phyloP scores from a whole-genome alignment of 2,797 vertebrate genomes.

The Gallinago stenura region DNA sequence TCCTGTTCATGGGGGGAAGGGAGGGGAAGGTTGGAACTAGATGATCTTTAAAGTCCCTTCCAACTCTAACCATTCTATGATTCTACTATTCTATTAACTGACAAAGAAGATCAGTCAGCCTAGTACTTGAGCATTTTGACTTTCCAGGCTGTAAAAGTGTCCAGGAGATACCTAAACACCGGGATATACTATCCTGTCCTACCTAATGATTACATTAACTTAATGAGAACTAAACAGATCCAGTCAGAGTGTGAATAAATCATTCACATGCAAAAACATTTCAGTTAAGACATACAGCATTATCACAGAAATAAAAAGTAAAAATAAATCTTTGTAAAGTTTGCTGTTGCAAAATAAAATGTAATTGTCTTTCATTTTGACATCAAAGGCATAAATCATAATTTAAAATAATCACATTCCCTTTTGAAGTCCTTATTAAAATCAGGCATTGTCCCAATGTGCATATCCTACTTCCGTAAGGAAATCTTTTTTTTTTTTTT shows the following conservation, averaged over 20 bases:
- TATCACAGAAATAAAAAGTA: background rate
- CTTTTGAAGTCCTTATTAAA: slow-evolving; percentile 62
- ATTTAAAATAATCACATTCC: slow-evolving; percentile 40
- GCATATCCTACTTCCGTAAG: background rate
- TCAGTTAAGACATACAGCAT: background rate
- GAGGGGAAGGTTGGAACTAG: background rate
- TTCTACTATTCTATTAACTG: background rate
- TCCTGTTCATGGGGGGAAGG: background rate
- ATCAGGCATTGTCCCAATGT: background rate
- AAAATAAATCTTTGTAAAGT: background rate
- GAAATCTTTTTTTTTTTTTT: background rate
- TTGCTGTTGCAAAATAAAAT: slow-evolving; percentile 3
- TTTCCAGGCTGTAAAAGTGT: background rate
- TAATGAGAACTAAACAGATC: background rate
- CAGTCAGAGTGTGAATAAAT: background rate
- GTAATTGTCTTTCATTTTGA: slow-evolving; percentile 22
- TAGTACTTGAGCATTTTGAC: background rate
- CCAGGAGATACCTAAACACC: background rate
- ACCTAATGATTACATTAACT: background rate
- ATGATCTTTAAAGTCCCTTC: background rate
- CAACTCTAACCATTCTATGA: background rate
- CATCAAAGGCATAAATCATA: slow-evolving; percentile 44
- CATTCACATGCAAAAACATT: background rate
- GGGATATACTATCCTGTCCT: background rate
- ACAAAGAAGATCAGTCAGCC: background rate